Percentiles rank a stretch among this genome's conserved stretches.
phyloP scores from a whole-genome alignment of 2,797 vertebrate species.

The Xiphorhynchus erythropygius region DNA sequence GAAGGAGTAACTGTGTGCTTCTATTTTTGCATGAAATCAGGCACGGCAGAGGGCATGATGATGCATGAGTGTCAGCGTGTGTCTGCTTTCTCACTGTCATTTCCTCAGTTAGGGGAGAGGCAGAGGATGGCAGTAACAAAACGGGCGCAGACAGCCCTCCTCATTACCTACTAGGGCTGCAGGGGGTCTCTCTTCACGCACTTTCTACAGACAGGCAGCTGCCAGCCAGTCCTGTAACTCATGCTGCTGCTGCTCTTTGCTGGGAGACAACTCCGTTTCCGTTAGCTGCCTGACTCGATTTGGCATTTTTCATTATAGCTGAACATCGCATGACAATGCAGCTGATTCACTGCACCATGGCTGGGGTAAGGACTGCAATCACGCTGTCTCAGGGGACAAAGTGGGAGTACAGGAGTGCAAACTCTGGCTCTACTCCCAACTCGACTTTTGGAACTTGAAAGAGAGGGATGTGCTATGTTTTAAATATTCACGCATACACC shows the following conservation, averaged over 20 bases:
- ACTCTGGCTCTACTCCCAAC: not conserved
- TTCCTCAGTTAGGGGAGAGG: not conserved
- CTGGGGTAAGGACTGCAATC: not conserved
- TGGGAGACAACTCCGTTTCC: not conserved
- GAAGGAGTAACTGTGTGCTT: not conserved
- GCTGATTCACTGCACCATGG: conserved; percentile 31
- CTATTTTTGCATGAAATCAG: conserved; percentile 55
- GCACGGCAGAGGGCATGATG: not conserved
- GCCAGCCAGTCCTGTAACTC: not conserved
- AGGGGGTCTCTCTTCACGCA: not conserved
- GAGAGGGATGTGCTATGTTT: not conserved
- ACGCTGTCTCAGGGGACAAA: not conserved
- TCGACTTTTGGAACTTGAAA: not conserved
- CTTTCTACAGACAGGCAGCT: not conserved
- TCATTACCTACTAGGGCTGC: not conserved
- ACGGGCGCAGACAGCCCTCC: not conserved
- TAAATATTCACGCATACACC: not conserved
- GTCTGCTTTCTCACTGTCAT: not conserved
- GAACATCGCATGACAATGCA: not conserved
- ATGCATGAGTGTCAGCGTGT: not conserved
- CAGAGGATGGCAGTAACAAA: not conserved
- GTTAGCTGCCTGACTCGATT: not conserved
- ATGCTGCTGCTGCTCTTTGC: not conserved
- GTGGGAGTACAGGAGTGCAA: not conserved
- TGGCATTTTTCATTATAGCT: conserved; percentile 11